These are phyloP conservation scores for Anagyrus pseudococci DNA, from an alignment of 2,888 invertebrate genomes.

Conservation along the genomic window DNA sequence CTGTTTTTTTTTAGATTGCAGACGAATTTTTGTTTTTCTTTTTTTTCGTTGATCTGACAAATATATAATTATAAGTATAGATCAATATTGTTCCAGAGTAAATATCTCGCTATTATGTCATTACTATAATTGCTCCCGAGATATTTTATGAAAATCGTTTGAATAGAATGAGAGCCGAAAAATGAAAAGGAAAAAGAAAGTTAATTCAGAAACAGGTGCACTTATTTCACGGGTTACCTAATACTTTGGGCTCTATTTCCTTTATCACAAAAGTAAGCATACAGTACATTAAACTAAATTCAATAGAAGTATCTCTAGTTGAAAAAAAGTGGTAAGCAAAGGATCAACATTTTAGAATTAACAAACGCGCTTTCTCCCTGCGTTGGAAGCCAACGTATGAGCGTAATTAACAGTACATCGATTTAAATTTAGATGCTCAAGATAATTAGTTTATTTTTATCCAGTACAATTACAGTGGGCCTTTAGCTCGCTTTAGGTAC, in stretches of 20 bases:
- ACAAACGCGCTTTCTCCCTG: constrained; percentile 28
- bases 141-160: no score
- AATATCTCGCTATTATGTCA: no score
- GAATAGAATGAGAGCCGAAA: neutral
- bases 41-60: no score
- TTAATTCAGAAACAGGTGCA: constrained; percentile 13
- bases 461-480: no score
- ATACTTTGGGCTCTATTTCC: constrained; percentile 4
- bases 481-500: no score
- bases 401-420: constrained; percentile 14
- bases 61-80: no score
- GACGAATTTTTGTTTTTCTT: no score
- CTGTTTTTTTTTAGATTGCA: no score
- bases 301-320: constrained; percentile 9
- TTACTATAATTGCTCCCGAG: no score
- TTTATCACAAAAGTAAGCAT: constrained; percentile 7
- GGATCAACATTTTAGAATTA: constrained; percentile 21
- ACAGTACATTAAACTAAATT: constrained; percentile 6
- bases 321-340: constrained; percentile 11
- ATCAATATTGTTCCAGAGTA: no score
- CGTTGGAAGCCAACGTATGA: neutral
- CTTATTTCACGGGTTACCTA: constrained; percentile 19
- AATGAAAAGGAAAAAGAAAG: constrained; percentile 14
- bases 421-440: constrained; percentile 11
- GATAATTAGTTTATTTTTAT: neutral